Conservation (phyloP, 2,797 vertebrate species). For the Sarcophilus harrisii region DNA sequence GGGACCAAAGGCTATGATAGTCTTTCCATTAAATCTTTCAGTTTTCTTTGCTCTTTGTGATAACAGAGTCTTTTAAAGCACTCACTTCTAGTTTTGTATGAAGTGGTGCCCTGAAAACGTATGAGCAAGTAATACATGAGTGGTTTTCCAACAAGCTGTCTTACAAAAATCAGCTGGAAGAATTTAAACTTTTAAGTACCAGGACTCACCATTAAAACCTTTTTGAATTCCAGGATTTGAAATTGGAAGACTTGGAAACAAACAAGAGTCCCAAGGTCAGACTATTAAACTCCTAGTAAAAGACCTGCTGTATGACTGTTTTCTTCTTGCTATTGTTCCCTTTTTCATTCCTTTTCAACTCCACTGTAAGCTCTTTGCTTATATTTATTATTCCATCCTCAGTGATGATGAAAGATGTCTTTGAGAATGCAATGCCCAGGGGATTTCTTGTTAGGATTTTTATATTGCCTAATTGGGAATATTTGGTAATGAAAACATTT, state of each 20-base stretch:
- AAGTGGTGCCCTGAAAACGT: slow-evolving; percentile 15
- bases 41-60: background rate
- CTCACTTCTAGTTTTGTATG: background rate
- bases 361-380: slow-evolving; percentile 16
- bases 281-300: slow-evolving; percentile 45
- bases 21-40: background rate
- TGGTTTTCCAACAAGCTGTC: slow-evolving; percentile 53
- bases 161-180: slow-evolving; percentile 54
- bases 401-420: slow-evolving; percentile 28
- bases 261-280: slow-evolving; percentile 59
- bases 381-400: slow-evolving; percentile 31
- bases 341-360: slow-evolving; percentile 31
- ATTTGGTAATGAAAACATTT: slow-evolving; percentile 9
- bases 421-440: slow-evolving; percentile 52
- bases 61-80: background rate
- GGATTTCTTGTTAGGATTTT: slow-evolving; percentile 1
- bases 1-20: background rate
- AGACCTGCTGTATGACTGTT: slow-evolving; percentile 51
- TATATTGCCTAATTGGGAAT: background rate
- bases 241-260: slow-evolving; percentile 64
- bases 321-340: slow-evolving; percentile 16
- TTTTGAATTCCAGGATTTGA: slow-evolving; percentile 56
- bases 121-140: background rate
- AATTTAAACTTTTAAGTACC: slow-evolving; percentile 59
- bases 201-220: slow-evolving; percentile 60